Conservation (phyloP, 2,113 vertebrate genomes). For the Stomatorhinus ivindoensis region DNA sequence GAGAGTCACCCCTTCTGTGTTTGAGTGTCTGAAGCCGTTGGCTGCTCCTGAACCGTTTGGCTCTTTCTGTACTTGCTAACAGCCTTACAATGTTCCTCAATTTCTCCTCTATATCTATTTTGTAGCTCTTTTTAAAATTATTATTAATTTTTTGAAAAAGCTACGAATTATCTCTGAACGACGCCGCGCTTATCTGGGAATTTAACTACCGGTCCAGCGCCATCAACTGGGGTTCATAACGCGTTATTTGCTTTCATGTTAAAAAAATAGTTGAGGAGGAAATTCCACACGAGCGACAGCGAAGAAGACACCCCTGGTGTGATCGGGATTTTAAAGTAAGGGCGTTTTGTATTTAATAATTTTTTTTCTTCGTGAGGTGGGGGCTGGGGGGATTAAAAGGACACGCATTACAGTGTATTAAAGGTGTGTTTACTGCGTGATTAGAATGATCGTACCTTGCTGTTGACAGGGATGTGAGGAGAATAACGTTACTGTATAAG, state of each 20-base stretch:
- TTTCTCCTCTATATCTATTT: conserved; percentile 46
- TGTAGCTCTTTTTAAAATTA: background rate
- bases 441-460: background rate
- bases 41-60: conserved; percentile 68
- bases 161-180: background rate
- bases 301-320: conserved; percentile 19
- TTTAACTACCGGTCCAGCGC: conserved; percentile 19
- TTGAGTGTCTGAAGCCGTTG: conserved; percentile 65
- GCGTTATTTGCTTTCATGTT: conserved; percentile 20
- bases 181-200: conserved; percentile 14
- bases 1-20: conserved; percentile 61
- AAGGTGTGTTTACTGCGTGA: background rate
- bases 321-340: conserved; percentile 28
- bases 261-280: conserved; percentile 28
- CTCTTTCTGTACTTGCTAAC: conserved; percentile 62
- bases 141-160: conserved; percentile 9
- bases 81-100: conserved; percentile 66
- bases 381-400: background rate
- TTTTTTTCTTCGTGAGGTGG: background rate
- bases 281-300: conserved; percentile 22
- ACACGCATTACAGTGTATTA: background rate
- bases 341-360: background rate
- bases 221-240: conserved; percentile 20
- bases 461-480: conserved; percentile 15
- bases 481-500: conserved; percentile 14